Evolutionary conservation across 1,140 invertebrate species (phyloP).

Genomic region (Lerema accius): DNA sequence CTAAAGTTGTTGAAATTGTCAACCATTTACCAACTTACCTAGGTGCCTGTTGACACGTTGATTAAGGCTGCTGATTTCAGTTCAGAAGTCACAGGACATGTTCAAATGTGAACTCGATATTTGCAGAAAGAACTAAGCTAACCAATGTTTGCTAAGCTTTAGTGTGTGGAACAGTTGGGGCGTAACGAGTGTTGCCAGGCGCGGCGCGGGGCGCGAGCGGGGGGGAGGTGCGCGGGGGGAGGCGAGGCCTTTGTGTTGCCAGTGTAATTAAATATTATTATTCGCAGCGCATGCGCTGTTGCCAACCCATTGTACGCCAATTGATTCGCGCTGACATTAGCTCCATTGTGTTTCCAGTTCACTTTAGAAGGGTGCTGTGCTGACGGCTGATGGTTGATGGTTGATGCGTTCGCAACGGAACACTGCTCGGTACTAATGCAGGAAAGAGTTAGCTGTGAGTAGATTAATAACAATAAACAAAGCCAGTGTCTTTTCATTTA

Average conservation of each 20-base stretch:
- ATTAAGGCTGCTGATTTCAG: no score
- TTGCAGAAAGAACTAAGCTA: not conserved
- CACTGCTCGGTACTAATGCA: not conserved
- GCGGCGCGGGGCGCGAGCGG: no score
- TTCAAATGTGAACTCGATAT: no score
- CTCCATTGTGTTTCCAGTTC: conserved; percentile 28
- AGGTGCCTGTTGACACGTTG: no score
- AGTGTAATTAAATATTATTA: conserved; percentile 39
- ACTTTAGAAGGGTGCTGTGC: conserved; percentile 29
- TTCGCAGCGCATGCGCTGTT: conserved; percentile 36
- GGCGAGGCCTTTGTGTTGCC: conserved; percentile 27
- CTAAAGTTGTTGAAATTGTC: no score
- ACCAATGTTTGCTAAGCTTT: conserved; percentile 17
- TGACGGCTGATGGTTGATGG: conserved; percentile 4
- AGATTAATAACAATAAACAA: no score
- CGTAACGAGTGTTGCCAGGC: conserved; percentile 34
- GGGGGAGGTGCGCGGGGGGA: not conserved
- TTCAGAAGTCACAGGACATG: no score
- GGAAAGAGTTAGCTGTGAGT: not conserved
- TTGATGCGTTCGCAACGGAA: conserved; percentile 2
- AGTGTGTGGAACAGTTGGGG: conserved; percentile 29
- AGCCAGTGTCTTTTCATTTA: no score
- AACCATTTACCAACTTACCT: no score
- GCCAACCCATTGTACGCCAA: conserved; percentile 37
- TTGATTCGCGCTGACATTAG: conserved; percentile 28